Percentiles rank a stretch among this genome's conserved stretches.
Conservation (phyloP, 2,113 vertebrate species). For the Daubentonia madagascariensis region DNA sequence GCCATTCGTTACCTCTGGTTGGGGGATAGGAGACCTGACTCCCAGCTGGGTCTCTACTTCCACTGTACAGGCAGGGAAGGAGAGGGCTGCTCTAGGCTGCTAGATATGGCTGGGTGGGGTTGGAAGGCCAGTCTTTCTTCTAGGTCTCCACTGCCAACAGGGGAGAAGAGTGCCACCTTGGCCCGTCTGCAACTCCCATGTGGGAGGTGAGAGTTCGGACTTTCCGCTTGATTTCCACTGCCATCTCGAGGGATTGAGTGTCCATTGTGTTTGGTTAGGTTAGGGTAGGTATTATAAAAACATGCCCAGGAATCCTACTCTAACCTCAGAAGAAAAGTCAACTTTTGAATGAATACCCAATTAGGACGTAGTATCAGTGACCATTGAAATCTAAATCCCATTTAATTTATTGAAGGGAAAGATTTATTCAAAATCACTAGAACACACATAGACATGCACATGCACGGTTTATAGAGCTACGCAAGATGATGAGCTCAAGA, state of each 20-base stretch:
- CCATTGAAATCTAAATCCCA: neutral
- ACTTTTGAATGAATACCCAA: neutral
- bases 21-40: neutral
- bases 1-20: neutral
- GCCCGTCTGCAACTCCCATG: too few relatives aligned
- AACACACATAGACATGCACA: neutral
- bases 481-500: neutral
- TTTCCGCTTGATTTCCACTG: neutral
- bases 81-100: neutral
- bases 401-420: constrained; percentile 25
- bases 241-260: neutral
- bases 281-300: neutral
- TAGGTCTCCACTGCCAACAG: neutral
- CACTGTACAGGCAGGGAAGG: neutral
- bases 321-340: neutral
- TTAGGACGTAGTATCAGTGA: neutral
- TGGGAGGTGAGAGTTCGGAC: neutral
- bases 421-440: neutral
- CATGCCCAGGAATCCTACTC: neutral
- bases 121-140: neutral
- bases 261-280: neutral
- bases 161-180: neutral
- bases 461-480: neutral
- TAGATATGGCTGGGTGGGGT: too few relatives aligned
- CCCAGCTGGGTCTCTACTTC: neutral